Base-by-base conservation (phyloP, 1,140 invertebrate species). In the Pachyrhynchus sulphureomaculatus region DNA sequence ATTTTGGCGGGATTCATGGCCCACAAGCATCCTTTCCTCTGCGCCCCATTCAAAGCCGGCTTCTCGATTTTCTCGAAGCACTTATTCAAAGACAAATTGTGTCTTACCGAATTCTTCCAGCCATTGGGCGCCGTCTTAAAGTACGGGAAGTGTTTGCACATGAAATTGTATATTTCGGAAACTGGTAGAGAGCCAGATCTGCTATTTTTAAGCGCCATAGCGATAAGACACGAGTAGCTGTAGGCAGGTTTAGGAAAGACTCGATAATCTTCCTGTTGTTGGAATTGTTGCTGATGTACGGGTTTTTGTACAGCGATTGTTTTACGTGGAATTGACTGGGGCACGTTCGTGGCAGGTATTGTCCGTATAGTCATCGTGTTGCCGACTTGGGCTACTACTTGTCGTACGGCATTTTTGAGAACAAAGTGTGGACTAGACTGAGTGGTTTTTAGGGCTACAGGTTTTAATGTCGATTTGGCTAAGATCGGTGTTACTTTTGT, bases 1-100 rank as follows among this genome's bases (percentile, higher is more conserved):
- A 95, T 87, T 77, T 96, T 96, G 12, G 88, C 88, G 0, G 94
- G 94, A 81, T 96, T 96, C 82, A 98, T 92, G 0, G 94, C 94
- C 96, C 96, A 98, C 48, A 97, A 81, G 72, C 95, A 98, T 2
- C 95, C 90, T 77, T 92, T 92, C 53, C 90, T 81, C 74, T 90
- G 88, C 68, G 87, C 87, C 0, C 88, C 88, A 72, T 89, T 91
- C 21, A 87, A 84, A 0, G 87, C 86, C 0, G 92, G 90, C 70
- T 96, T 95, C 72, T 97, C 95, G 54, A 97, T 96, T 77, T 98
- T 98, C 75, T 96, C 94, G 78, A 98, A 98, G 79, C 95, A 97
- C 78, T 98, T 98, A 79, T 98, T 98, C 57, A 98, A 77, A 62
- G 93, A 96, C 42, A 98, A 79, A 80, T 98, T 98, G 75, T 98